Evolutionary conservation across 2,888 invertebrate genomes (phyloP), one percentile per base, ranked within the genome.

Genomic region (Hydraecia micacea): DNA sequence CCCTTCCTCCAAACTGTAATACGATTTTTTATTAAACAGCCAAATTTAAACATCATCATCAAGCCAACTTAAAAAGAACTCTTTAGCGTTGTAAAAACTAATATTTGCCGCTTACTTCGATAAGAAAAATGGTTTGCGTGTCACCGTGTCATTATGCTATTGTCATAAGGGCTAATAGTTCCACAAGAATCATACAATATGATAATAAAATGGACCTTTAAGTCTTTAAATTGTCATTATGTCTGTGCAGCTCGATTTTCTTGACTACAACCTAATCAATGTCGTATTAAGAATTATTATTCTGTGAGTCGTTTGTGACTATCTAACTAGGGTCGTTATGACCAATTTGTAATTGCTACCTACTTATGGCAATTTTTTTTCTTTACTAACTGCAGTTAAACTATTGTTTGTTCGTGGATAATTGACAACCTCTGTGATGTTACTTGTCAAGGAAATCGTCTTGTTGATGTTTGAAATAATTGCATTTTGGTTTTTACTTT

Each of bases 161-260:
- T 96, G 96, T 96, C 96, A 95, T 96, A 96, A 96, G 96, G 95
- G 95, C 95, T 97, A 96, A 97, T 97, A 96, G 96, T 93, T 95
- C 95, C 91, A 92, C 92, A 94, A 96, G 97, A 97, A 96, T 95
- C 96, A 95, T 96, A 97, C 95, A 95, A 95, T 95, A 96, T 94
- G 95, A 96, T 96, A 97, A 96, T 96, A 96, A 97, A 96, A 96
- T 95, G 95, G 94, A 96, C 95, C 96, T 97, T 95, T 95, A 95
- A 93, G 96, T 96, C 96, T 97, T 97, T 96, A 97, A 97, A 96
- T 96, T 95, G 95, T 96, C 97, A 95, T 97, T 97, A 96, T 92
- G 91, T 91, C 91, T 89, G 92, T 93, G 91, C 91, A 92, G 90
- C 90, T 89, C 89, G 87, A 84, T 90, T 93, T 94, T 93, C 95